Base-by-base conservation (phyloP, 2,113 vertebrate genomes). In the Recurvirostra avosetta region DNA sequence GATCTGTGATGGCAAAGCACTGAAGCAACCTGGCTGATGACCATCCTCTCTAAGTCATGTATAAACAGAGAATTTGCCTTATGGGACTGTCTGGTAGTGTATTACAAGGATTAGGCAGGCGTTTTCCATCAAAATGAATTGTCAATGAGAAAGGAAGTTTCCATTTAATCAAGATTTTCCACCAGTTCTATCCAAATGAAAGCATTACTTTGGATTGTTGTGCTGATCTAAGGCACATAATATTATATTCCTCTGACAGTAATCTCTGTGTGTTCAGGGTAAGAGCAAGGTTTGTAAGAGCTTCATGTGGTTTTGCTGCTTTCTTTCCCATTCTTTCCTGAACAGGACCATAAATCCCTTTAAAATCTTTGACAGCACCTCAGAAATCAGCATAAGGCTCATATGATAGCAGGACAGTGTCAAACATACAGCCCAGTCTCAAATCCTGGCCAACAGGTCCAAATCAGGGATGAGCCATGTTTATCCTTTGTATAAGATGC, bases 151-250 rank as follows among this genome's bases (percentile, higher is more conserved):
- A 92, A 94, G 77, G 79, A 93, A 94, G 79, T 96, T 96, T 94
- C 95, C 73, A 52, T 94, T 95, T 92, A 95, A 94, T 96, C 91
- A 85, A 56, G 52, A 72, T 86, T 95, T 97, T 97, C 96, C 91
- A 93, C 65, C 59, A 26, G 61, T 77, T 86, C 82, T 88, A 52
- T 96, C 88, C 92, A 95, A 96, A 91, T 77, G 91, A 88, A 96
- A 91, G 86, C 76, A 89, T 90, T 94, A 29, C 15, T 95, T 92
- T 94, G 76, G 83, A 92, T 78, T 16, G 4, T 83, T 70, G 26
- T 59, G n/a, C 38, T 91, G 88, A 86, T 86, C 30, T 74, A 65
- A 86, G 65, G 43, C 52, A 86, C 25, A 26, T 56, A 66, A 53
- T 77, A 30, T 41, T 71, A 22, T 52, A 56, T 67, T 81, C 30